Percentiles rank a stretch among this genome's conserved stretches.
Evolutionary conservation across 2,797 vertebrate genomes (phyloP).

Genomic region (Ficedula albicollis): DNA sequence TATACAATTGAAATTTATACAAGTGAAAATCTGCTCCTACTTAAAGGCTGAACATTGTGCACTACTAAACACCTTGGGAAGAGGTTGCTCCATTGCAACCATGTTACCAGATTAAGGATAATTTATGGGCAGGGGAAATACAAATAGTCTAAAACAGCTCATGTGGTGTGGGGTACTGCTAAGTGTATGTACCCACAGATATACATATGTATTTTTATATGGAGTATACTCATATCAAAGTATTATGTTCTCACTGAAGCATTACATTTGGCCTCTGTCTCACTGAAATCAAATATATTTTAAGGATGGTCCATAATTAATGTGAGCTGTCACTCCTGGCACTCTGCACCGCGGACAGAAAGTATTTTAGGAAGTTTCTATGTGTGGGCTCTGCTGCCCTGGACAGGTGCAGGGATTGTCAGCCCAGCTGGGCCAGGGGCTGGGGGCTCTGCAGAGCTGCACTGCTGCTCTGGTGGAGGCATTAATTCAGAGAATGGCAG

Average conservation of each 20-base stretch:
- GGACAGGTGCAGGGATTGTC: rapidly evolving
- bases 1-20: not conserved
- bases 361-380: not conserved
- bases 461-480: not conserved
- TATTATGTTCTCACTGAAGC: not conserved
- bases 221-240: not conserved
- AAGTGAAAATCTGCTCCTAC: not conserved
- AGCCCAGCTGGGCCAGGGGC: not conserved
- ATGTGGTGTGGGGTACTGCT: not conserved
- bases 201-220: not conserved
- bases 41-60: not conserved
- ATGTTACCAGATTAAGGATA: not conserved
- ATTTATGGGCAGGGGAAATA: not conserved
- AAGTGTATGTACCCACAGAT: not conserved
- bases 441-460: not conserved
- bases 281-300: not conserved
- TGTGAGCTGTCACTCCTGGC: not conserved
- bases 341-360: rapidly evolving
- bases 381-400: no score
- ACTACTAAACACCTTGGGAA: not conserved
- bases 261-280: not conserved
- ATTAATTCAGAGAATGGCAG: not conserved
- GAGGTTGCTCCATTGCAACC: not conserved
- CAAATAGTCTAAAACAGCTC: not conserved
- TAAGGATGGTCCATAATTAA: not conserved